Conservation (phyloP, 2,113 vertebrate genomes). For the Semicossyphus pulcher region DNA sequence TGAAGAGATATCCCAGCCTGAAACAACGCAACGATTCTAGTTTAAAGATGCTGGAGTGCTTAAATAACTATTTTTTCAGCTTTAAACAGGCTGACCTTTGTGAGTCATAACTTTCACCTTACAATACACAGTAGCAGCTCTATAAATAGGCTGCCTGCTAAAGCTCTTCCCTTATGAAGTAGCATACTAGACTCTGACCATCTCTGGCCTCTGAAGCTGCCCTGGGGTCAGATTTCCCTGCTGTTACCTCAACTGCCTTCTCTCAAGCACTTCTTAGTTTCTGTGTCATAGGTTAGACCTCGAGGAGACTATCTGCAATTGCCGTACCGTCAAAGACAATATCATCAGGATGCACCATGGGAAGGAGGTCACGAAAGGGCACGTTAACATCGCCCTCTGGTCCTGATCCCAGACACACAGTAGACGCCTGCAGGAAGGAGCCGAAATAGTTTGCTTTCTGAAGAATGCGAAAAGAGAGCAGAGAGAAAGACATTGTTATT, state of each 20-base stretch:
- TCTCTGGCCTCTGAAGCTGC: constrained; percentile 3
- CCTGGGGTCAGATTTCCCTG: background rate
- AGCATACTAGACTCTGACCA: constrained; percentile 1
- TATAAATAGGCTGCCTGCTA: background rate
- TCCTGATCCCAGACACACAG: constrained; percentile 88
- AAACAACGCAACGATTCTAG: constrained; percentile 13
- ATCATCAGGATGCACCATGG: constrained; percentile 94
- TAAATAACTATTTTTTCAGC: background rate
- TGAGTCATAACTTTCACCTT: background rate
- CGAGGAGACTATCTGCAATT: background rate
- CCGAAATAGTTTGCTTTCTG: constrained; percentile 95
- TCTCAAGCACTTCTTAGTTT: background rate
- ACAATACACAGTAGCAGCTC: background rate
- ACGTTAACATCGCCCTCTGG: constrained; percentile 87
- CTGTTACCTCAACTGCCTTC: background rate
- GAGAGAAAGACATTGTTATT: background rate
- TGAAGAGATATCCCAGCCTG: constrained; percentile 97
- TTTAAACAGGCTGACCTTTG: background rate
- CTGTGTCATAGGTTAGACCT: constrained; percentile 1
- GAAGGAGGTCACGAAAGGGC: constrained; percentile 90
- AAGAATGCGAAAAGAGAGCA: background rate
- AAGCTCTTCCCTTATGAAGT: background rate
- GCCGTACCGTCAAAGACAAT: constrained; percentile 93
- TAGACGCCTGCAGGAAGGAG: constrained; percentile 92
- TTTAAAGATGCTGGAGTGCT: background rate